phyloP scores from a whole-genome alignment of 2,888 invertebrate species.

The Achlya flavicornis region DNA sequence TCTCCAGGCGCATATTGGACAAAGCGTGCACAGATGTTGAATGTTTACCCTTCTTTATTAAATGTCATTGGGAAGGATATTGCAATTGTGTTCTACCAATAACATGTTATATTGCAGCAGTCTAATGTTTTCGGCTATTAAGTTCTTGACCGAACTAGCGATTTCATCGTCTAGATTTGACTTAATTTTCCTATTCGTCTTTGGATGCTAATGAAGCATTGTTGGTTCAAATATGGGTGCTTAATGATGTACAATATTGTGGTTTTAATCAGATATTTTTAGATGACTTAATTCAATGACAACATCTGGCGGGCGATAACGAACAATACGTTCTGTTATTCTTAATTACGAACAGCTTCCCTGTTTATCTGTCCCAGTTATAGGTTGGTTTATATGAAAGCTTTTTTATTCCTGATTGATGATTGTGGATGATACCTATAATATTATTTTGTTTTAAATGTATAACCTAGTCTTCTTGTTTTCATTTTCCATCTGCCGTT shows the following conservation, averaged over 20 bases:
- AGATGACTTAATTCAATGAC: constrained; percentile 5
- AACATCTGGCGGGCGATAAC: constrained; percentile 8
- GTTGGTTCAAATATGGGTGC: neutral
- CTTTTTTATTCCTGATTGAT: neutral
- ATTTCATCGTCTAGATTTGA: neutral
- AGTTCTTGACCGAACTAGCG: neutral
- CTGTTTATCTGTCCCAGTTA: neutral
- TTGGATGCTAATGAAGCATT: too few relatives aligned
- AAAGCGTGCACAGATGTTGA: constrained; percentile 1
- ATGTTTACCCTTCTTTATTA: neutral
- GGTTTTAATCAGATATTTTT: constrained; percentile 2
- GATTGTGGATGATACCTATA: neutral
- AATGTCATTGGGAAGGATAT: neutral
- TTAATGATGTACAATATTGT: neutral
- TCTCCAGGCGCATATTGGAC: neutral
- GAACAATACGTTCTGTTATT: neutral
- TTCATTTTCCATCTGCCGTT: neutral
- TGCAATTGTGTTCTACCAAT: neutral
- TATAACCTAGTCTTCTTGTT: neutral
- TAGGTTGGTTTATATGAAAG: neutral
- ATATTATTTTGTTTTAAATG: too few relatives aligned
- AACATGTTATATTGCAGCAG: neutral
- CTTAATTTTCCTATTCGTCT: too few relatives aligned
- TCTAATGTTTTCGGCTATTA: neutral
- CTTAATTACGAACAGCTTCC: neutral